Base-by-base conservation (phyloP, 2,113 vertebrate genomes). In the Entomyzon cyanotis region DNA sequence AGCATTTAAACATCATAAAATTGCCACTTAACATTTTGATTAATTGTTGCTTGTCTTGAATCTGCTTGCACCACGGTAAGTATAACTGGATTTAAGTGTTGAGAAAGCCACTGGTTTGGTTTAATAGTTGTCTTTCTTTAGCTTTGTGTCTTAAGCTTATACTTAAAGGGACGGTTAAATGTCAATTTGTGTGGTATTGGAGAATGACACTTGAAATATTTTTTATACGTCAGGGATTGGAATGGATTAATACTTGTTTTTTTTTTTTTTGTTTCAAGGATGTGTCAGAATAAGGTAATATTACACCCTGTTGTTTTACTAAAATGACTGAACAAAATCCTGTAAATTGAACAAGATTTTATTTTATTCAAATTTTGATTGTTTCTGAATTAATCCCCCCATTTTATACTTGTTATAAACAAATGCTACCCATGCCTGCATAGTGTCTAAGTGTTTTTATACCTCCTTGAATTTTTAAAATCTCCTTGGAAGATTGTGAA, bases 41-140 rank as follows among this genome's bases (percentile, higher is more conserved):
- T 88, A 91, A 87, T 96, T 89, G 37, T 22, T 90, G 67, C 47
- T 78, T 93, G 84, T 93, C 63, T 88, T 91, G 93, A 96, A 92
- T 90, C 39, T 0, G 22, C 84, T 87, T 89, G 50, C 10, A 71
- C 15, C 77, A 94, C 71, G 59, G 13, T 67, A 42, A 84, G 15
- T 70, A 64, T 50, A 88, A 92, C 71, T 46, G 58, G 35, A 84
- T 70, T 68, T 84, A 91, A 90, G n/a, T 67, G 22, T 78, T 69
- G 93, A 94, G 83, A 84, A 93, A 89, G 20, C 35, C 56, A 70
- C 23, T 73, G 68, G 56, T 64, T 63, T 71, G n/a, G 20, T 90
- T 95, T 60, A 67, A 82, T 50, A 50, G 46, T 70, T 75, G 30
- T 88, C 58, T 88, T 94, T 86, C 47, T 64, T 95, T 76, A 55